These are phyloP conservation scores for Ailuropoda melanoleuca DNA, from an alignment of 2,113 vertebrate genomes.

Conservation along the genomic window DNA sequence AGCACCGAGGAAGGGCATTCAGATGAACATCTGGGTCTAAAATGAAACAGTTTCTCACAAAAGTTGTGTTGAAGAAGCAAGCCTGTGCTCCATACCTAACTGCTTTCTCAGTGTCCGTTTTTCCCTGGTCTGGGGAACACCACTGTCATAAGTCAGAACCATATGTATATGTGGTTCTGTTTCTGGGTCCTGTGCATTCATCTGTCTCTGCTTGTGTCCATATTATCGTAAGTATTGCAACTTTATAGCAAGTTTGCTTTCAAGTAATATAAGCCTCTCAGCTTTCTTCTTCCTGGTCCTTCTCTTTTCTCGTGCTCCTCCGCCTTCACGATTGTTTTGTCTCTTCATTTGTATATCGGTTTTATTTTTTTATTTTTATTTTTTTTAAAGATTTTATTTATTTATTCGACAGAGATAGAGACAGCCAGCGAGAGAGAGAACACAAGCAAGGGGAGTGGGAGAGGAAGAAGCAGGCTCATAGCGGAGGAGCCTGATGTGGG, in stretches of 20 bases:
- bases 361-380: too few relatives aligned
- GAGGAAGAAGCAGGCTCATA: too few relatives aligned
- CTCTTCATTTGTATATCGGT: neutral
- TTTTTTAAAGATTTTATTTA: too few relatives aligned
- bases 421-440: too few relatives aligned
- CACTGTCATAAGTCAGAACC: neutral
- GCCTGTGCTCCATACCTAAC: neutral
- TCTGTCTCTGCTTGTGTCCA: neutral
- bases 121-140: neutral
- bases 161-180: neutral
- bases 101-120: neutral
- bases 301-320: accelerated
- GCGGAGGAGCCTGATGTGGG: too few relatives aligned
- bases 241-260: neutral
- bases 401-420: too few relatives aligned
- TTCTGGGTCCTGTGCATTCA: neutral
- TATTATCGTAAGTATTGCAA: neutral
- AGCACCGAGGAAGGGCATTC: neutral
- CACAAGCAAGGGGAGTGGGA: too few relatives aligned
- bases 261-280: neutral
- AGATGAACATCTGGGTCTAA: neutral
- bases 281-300: neutral
- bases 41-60: neutral
- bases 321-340: neutral
- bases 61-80: neutral